These are phyloP conservation scores for Iselma pallidipennis DNA, from an alignment of 2,888 invertebrate genomes.

Conservation along the genomic window DNA sequence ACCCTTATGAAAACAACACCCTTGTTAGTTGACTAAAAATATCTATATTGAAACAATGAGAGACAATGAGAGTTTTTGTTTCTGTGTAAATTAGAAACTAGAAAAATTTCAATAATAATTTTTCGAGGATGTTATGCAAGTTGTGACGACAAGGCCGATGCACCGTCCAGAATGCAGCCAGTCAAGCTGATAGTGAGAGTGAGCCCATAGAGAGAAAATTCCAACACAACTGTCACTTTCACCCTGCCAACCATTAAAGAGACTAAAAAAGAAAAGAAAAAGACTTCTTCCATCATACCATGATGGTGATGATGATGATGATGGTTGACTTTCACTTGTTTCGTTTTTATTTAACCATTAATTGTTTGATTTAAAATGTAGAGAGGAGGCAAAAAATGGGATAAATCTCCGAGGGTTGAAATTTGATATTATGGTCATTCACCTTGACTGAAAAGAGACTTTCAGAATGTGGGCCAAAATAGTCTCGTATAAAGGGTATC, in stretches of 20 bases:
- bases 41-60: no score
- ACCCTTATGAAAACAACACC: no score
- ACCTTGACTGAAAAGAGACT: slow-evolving; percentile 41
- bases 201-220: slow-evolving; percentile 19
- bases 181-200: slow-evolving; percentile 34
- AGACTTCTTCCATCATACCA: background rate
- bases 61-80: no score
- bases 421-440: slow-evolving; percentile 40
- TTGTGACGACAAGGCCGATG: slow-evolving; percentile 10
- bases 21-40: no score
- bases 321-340: slow-evolving; percentile 27
- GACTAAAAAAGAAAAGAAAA: background rate
- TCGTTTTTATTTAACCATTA: slow-evolving; percentile 5
- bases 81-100: no score
- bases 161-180: slow-evolving; percentile 52
- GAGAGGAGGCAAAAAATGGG: no score
- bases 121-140: slow-evolving; percentile 11
- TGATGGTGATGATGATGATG: no score
- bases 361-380: slow-evolving; percentile 10
- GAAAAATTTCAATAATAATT: slow-evolving; percentile 19
- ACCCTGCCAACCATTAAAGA: slow-evolving; percentile 17
- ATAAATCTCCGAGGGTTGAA: no score
- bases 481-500: slow-evolving; percentile 29
- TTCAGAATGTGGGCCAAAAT: slow-evolving; percentile 36
- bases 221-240: slow-evolving; percentile 13